Evolutionary conservation across 2,888 invertebrate species (phyloP).

Genomic region (Andrena fulva): DNA sequence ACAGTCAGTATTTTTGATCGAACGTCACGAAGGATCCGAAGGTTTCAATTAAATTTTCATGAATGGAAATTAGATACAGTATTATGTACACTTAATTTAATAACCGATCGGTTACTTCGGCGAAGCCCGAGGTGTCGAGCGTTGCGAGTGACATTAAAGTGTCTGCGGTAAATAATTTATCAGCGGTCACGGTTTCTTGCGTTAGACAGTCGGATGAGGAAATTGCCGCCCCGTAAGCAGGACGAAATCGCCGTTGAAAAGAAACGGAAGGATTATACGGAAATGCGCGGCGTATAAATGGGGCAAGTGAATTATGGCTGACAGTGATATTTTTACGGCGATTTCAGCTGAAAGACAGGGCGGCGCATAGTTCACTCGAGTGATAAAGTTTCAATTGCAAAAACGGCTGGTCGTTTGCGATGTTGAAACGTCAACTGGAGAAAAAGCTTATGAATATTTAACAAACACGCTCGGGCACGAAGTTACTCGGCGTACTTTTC

Average conservation of each 20-base stretch:
- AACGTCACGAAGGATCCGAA: too few species aligned
- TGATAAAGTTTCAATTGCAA: slow-evolving; percentile 63
- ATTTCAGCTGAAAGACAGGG: slow-evolving; percentile 13
- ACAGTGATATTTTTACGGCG: slow-evolving; percentile 40
- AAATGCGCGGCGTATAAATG: slow-evolving; percentile 19
- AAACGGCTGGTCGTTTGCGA: slow-evolving; percentile 52
- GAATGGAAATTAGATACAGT: not conserved
- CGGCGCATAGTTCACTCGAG: slow-evolving; percentile 19
- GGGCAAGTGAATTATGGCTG: slow-evolving; percentile 37
- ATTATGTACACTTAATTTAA: not conserved
- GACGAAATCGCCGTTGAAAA: not conserved
- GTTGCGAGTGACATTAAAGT: not conserved
- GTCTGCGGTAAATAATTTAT: not conserved
- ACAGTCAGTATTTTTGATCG: too few species aligned
- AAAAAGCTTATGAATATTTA: slow-evolving; percentile 78
- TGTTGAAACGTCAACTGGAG: slow-evolving; percentile 47
- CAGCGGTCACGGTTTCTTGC: not conserved
- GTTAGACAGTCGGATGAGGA: not conserved
- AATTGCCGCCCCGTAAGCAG: not conserved
- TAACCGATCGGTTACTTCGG: not conserved
- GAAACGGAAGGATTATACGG: slow-evolving; percentile 10
- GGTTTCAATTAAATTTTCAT: too few species aligned
- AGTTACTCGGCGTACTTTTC: slow-evolving; percentile 61
- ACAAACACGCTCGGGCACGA: slow-evolving; percentile 62
- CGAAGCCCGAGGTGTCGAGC: not conserved